Evolutionary conservation across 2,113 vertebrate species (phyloP).

Genomic region (Probosciger aterrimus): DNA sequence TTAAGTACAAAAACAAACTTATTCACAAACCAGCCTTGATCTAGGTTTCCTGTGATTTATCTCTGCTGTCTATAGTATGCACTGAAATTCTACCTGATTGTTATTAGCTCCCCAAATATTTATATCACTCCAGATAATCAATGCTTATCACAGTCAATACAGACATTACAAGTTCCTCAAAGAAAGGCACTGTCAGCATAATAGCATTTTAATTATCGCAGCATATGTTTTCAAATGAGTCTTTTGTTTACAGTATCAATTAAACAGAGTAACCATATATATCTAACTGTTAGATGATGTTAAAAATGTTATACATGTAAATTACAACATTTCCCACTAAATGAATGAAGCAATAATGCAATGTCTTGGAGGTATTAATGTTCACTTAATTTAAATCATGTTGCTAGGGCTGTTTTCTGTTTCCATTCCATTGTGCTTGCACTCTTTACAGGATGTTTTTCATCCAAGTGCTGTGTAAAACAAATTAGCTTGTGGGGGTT

Average conservation of each 20-base stretch:
- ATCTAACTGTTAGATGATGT: constrained; percentile 32
- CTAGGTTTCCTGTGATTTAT: constrained; percentile 77
- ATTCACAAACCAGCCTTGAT: constrained; percentile 74
- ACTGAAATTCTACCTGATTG: constrained; percentile 69
- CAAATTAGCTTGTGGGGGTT: constrained; percentile 60
- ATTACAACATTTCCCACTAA: constrained; percentile 47
- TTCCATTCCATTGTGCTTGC: constrained; percentile 27
- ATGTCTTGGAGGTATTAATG: constrained; percentile 55
- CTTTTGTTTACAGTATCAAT: constrained; percentile 54
- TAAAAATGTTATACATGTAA: constrained; percentile 47
- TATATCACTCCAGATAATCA: constrained; percentile 75
- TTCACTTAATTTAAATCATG: constrained; percentile 66
- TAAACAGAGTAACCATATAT: not conserved
- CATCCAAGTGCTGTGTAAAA: constrained; percentile 49
- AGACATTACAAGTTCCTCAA: constrained; percentile 68
- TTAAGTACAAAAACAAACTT: constrained; percentile 76
- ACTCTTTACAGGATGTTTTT: constrained; percentile 54
- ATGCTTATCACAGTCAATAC: constrained; percentile 78
- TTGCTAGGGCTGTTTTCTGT: constrained; percentile 42
- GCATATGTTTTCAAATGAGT: constrained; percentile 54
- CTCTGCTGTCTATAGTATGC: constrained; percentile 55
- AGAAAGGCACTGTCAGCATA: constrained; percentile 74
- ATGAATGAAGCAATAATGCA: constrained; percentile 19
- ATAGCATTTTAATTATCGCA: constrained; percentile 71
- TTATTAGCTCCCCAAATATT: constrained; percentile 77